Evolutionary conservation across 2,797 vertebrate species (phyloP), one percentile per base, ranked within the genome.

Genomic region (Darevskia mixta): DNA sequence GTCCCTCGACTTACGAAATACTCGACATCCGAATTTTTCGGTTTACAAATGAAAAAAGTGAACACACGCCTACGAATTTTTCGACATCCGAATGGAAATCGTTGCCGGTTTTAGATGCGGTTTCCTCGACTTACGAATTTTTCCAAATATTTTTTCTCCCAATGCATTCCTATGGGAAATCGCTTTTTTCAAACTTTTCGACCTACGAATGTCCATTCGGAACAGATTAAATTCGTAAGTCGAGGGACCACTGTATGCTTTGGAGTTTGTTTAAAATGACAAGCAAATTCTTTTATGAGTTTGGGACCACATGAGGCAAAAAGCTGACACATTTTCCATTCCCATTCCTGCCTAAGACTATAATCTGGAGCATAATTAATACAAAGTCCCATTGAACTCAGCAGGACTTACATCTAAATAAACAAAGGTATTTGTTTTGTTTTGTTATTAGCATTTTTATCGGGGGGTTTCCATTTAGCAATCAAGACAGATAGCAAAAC

Each of bases 361-460:
- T 87, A 83, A 87, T 87, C 80, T 83, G 66, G 38, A 66, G 41
- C 80, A 82, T 87, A 87, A 87, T 87, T 87, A 87, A 77, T 77
- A 77, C 58, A 32, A 83, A 77, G 86, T 83, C 80, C 80, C 80
- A 64, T 29, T 75, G 82, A 84, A 84, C 69, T 61, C 69, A 72
- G 45, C 32, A 58, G 82, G 69, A 58, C 69, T 83, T 77, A 82
- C 13, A 45, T 66, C 78, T 87, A 49, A 83, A 77, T 82, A 87
- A 82, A 66, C 61, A 83, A 67, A 72, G n/a, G n/a, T 55, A 35
- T 35, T 82, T 71, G 27, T 29, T 71, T 71, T 71, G 49, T 72
- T 41, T 61, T 64, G 69, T 82, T 83, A 67, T 87, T 87, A 77
- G 80, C 80, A 87, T 87, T 87, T 87, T 67, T 82, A 77, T 82